phyloP scores from a whole-genome alignment of 2,888 invertebrate genomes.

The Lutraria lutraria region DNA sequence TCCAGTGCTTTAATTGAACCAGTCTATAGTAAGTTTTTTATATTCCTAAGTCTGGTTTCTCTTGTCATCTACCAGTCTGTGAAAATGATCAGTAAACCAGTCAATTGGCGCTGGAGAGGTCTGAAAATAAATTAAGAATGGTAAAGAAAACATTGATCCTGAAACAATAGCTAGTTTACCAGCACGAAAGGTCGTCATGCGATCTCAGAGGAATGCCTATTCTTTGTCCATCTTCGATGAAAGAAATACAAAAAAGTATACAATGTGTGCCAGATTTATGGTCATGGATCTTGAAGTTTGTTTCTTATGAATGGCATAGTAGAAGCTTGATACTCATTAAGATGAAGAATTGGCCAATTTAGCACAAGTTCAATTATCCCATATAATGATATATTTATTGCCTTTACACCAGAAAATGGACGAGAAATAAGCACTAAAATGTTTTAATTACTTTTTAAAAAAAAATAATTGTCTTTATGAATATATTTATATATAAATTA shows the following conservation, averaged over 20 bases:
- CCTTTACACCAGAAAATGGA: too few relatives aligned
- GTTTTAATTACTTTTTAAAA: too few relatives aligned
- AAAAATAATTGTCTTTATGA: too few relatives aligned
- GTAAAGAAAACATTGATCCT: constrained; percentile 39
- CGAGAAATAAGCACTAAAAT: too few relatives aligned
- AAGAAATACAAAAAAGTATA: neutral
- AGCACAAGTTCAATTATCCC: too few relatives aligned
- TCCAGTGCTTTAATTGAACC: constrained; percentile 1
- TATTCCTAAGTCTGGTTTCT: constrained; percentile 10
- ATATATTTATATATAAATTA: too few relatives aligned
- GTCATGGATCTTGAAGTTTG: constrained; percentile 24
- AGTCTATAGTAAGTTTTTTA: neutral
- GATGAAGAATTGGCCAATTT: neutral
- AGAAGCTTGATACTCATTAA: neutral
- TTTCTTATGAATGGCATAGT: constrained; percentile 16
- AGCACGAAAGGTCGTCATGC: constrained; percentile 18
- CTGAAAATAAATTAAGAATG: constrained; percentile 41
- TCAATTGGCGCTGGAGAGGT: constrained; percentile 16
- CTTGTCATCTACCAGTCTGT: constrained; percentile 45
- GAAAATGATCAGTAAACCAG: constrained; percentile 37
- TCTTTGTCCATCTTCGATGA: neutral
- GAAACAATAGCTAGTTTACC: constrained; percentile 39
- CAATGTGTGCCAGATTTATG: constrained; percentile 8
- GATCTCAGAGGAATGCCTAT: constrained; percentile 10
- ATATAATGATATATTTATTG: too few relatives aligned